Evolutionary conservation across 2,888 invertebrate species (phyloP).

Genomic region (Ditylenchus weischeri): DNA sequence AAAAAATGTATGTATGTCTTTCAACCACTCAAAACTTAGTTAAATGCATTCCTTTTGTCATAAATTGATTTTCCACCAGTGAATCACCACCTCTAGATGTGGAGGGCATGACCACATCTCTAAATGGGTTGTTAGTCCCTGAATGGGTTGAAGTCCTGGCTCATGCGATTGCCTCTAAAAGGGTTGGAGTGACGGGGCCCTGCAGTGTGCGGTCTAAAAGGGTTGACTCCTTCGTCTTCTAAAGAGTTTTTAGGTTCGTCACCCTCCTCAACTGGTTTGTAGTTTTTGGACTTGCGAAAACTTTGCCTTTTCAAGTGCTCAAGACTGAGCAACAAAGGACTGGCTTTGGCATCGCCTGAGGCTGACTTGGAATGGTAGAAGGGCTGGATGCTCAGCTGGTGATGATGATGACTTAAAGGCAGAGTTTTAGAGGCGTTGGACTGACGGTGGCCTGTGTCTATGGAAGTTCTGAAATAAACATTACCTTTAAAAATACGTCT

Average conservation of each 20-base stretch:
- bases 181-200: constrained; percentile 3
- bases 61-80: background rate
- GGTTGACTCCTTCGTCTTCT: background rate
- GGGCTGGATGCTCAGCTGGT: background rate
- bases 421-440: background rate
- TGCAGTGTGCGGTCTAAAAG: background rate
- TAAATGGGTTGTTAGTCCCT: background rate
- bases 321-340: background rate
- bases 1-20: no score
- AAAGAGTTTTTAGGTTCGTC: background rate
- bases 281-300: constrained; percentile 1
- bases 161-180: background rate
- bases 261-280: background rate
- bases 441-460: background rate
- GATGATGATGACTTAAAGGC: background rate
- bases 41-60: background rate
- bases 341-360: constrained; percentile 3
- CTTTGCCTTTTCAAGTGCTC: background rate
- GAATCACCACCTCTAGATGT: no score
- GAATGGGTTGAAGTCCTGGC: background rate
- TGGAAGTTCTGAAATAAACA: constrained; percentile 34
- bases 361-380: constrained; percentile 3
- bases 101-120: background rate
- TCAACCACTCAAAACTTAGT: background rate
- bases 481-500: no score